phyloP scores from a whole-genome alignment of 1,140 invertebrate genomes.

The Tigriopus japonicus region DNA sequence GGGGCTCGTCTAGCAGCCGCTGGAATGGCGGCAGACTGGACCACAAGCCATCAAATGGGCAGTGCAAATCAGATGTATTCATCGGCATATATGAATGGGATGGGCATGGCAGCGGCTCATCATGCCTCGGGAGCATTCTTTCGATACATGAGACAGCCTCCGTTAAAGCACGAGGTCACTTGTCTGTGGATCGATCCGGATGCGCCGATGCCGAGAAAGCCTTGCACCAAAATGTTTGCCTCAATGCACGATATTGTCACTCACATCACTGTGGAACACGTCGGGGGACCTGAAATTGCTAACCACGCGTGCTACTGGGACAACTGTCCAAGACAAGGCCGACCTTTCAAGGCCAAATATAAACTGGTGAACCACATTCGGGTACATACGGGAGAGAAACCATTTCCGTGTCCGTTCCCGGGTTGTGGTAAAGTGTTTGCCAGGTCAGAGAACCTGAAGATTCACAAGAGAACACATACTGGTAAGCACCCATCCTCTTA shows the following conservation, averaged over 20 bases:
- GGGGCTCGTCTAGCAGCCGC: too few relatives aligned
- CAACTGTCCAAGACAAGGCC: conserved; percentile 68
- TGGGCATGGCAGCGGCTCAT: not conserved
- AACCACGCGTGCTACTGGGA: conserved; percentile 92
- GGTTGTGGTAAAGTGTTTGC: conserved; percentile 94
- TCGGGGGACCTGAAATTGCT: conserved; percentile 82
- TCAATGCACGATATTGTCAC: conserved; percentile 89
- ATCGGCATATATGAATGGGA: not conserved
- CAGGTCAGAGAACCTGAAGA: conserved; percentile 90
- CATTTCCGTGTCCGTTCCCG: conserved; percentile 87
- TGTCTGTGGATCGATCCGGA: conserved; percentile 73
- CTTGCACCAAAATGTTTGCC: conserved; percentile 78
- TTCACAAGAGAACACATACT: conserved; percentile 75
- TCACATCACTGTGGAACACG: conserved; percentile 88
- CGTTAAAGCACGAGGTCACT: conserved; percentile 17
- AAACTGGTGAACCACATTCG: conserved; percentile 97
- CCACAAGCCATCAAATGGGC: not conserved
- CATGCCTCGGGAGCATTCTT: conserved; percentile 50
- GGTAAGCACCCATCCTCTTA: conserved; percentile 30
- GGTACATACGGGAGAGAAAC: conserved; percentile 97
- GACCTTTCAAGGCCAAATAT: conserved; percentile 97
- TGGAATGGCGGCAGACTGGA: not conserved
- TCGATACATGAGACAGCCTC: conserved; percentile 55
- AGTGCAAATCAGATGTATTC: not conserved
- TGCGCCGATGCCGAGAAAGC: conserved; percentile 49